Conservation (phyloP, 1,140 invertebrate genomes). For the Augochlora pura region DNA sequence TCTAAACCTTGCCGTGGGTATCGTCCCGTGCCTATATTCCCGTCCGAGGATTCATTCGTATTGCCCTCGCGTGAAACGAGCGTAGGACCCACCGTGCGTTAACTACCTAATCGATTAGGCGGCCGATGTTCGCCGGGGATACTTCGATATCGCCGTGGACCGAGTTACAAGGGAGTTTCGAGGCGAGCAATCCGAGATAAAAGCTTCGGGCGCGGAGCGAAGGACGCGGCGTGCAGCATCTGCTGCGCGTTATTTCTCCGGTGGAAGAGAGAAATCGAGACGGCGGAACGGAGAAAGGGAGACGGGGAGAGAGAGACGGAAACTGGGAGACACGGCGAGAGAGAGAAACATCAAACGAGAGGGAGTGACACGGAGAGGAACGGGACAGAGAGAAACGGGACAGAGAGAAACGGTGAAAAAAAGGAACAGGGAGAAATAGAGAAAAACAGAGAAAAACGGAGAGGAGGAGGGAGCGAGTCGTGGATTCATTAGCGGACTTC, state of each 20-base stretch:
- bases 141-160: background rate
- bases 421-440: no score
- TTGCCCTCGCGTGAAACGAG: background rate
- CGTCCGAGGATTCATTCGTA: background rate
- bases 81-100: background rate
- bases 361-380: no score
- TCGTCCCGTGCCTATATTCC: background rate
- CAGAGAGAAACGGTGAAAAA: no score
- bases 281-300: no score
- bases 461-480: background rate
- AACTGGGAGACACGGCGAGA: no score
- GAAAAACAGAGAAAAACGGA: no score
- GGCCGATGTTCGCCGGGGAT: background rate
- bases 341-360: no score
- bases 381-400: no score
- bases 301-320: no score
- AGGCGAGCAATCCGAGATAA: slow-evolving; percentile 5
- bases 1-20: background rate
- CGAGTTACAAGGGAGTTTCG: background rate
- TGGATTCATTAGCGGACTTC: background rate
- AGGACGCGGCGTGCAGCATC: background rate
- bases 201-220: background rate
- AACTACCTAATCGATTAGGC: background rate
- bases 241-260: background rate
- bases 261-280: no score